Evolutionary conservation across 2,797 vertebrate genomes (phyloP), one percentile per base, ranked within the genome.

Genomic region (Xiphophorus birchmanni): DNA sequence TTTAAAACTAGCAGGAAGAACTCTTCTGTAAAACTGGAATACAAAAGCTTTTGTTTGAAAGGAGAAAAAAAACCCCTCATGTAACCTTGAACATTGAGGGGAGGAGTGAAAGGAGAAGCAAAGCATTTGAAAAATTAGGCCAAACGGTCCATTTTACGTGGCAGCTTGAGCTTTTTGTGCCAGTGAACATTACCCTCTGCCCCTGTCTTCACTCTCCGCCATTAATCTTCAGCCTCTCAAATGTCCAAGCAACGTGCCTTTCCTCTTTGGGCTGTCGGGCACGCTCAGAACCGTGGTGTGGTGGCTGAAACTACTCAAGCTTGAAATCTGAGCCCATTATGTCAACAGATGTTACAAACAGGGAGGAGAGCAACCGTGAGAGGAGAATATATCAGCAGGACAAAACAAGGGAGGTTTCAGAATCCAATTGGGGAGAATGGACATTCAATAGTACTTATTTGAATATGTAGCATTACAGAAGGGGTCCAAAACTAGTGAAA

Each of bases 321-420:
- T 91, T 92, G 92, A 95, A 94, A 94, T 94, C 86, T 94, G 93
- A 94, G 91, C 91, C 93, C 93, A 94, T 95, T 95, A 92, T 95
- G 94, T 95, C 95, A 95, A 90, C 93, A 90, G 91, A 90, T 87
- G 91, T 95, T 94, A 95, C 73, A 73, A 83, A 82, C 82, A 86
- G 83, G 80, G 81, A 90, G 87, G 86, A 92, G 88, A 40, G 80
- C 85, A 86, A 88, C 92, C 82, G 50, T 87, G 84, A 88, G 83
- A 32, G 76, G 80, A 47, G 78, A 79, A 79, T 76, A 79, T 80
- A 75, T 48, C 80, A 71, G 50, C 44, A 45, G 26, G 78, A 74
- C 35, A 67, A 80, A 29, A 74, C 35, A 80, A 26, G 23, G 29
- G 54, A 42, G 21, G 54, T 79, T 48, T 17, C 74, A 79, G 63